These are phyloP conservation scores for Siniperca chuatsi DNA, from an alignment of 2,113 vertebrate genomes.

Conservation along the genomic window DNA sequence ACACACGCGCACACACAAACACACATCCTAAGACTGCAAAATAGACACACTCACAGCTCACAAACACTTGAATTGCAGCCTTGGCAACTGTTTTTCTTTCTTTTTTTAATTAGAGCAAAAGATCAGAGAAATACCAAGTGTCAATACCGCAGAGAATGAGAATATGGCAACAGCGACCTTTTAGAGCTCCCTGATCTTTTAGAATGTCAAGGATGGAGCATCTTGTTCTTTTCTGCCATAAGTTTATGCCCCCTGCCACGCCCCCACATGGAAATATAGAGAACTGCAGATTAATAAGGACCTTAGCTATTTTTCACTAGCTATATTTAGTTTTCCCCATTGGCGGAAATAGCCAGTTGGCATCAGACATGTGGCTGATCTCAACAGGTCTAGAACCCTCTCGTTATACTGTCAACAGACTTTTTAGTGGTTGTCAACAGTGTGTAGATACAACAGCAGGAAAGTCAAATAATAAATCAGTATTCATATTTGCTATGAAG, in stretches of 20 bases:
- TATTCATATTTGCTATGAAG: conserved; percentile 16
- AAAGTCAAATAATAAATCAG: conserved; percentile 29
- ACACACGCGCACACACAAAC: conserved; percentile 33
- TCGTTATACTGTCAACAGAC: conserved; percentile 45
- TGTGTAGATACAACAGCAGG: conserved; percentile 14
- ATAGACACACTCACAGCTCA: conserved; percentile 38
- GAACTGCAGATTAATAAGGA: conserved; percentile 65
- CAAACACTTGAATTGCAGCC: conserved; percentile 64
- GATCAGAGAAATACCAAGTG: conserved; percentile 88
- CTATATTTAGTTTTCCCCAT: conserved; percentile 52
- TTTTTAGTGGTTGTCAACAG: conserved; percentile 37
- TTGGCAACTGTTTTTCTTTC: conserved; percentile 80
- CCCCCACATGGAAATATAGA: conserved; percentile 71
- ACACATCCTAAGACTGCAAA: conserved; percentile 13
- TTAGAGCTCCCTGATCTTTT: conserved; percentile 83
- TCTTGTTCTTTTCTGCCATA: conserved; percentile 72
- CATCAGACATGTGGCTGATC: conserved; percentile 44
- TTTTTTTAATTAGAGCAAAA: conserved; percentile 86
- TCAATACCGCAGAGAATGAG: conserved; percentile 81
- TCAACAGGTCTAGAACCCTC: conserved; percentile 51
- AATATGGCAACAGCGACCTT: conserved; percentile 84
- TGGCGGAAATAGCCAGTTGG: conserved; percentile 27
- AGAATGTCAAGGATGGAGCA: conserved; percentile 83
- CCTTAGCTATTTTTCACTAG: background rate
- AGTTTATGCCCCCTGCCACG: conserved; percentile 61